These are phyloP conservation scores for Athalia rosae DNA, from an alignment of 2,888 invertebrate genomes.

Conservation along the genomic window DNA sequence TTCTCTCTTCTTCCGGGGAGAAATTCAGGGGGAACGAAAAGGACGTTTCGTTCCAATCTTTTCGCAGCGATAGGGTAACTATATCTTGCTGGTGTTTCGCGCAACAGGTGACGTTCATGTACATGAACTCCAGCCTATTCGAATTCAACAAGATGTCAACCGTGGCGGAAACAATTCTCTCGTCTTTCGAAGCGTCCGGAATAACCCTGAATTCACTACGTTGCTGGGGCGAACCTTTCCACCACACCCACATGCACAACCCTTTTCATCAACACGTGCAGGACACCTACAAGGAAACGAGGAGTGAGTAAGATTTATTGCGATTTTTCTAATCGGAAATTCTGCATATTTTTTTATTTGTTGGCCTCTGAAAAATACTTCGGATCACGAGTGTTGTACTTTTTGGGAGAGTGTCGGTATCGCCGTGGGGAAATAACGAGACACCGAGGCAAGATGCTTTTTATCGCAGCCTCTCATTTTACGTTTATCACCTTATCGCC, in stretches of 20 bases:
- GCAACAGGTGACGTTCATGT: slow-evolving; percentile 86
- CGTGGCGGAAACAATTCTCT: slow-evolving; percentile 85
- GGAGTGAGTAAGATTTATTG: slow-evolving; percentile 81
- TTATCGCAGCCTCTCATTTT: slow-evolving; percentile 16
- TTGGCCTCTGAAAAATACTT: slow-evolving; percentile 11
- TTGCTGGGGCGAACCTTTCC: slow-evolving; percentile 84
- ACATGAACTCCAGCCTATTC: slow-evolving; percentile 85
- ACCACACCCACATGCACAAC: slow-evolving; percentile 88
- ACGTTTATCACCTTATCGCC: slow-evolving; percentile 33
- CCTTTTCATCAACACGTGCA: slow-evolving; percentile 89
- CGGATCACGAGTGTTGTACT: slow-evolving; percentile 28
- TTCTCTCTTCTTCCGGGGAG: too few relatives aligned
- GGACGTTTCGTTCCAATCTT: background rate
- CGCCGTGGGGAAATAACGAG: slow-evolving; percentile 31
- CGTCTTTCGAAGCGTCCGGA: slow-evolving; percentile 82
- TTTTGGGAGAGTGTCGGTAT: too few relatives aligned
- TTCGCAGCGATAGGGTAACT: background rate
- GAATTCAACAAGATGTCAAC: slow-evolving; percentile 79
- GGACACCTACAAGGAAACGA: slow-evolving; percentile 88
- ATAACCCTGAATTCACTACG: slow-evolving; percentile 81
- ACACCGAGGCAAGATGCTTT: slow-evolving; percentile 16
- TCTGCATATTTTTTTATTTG: too few relatives aligned
- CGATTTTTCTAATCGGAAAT: too few relatives aligned
- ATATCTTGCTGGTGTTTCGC: background rate
- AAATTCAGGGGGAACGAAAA: slow-evolving; percentile 30